Conservation (phyloP, 2,113 vertebrate genomes). For the Trachemys scripta region DNA sequence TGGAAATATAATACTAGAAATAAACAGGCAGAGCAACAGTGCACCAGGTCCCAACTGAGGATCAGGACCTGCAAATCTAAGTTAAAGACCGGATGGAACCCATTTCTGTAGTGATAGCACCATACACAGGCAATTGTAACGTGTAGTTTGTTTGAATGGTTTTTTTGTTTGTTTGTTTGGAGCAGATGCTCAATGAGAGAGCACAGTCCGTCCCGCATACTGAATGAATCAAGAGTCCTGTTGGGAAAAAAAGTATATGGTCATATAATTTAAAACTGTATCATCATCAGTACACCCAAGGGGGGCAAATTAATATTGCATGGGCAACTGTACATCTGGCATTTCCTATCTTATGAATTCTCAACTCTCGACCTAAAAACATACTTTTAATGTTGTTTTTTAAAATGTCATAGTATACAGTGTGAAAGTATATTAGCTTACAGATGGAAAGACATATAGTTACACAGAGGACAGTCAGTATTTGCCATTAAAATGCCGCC, state of each 20-base stretch:
- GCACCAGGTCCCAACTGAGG: not conserved
- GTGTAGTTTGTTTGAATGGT: not conserved
- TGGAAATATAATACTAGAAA: not conserved
- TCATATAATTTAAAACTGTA: not conserved
- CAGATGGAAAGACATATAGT: not conserved
- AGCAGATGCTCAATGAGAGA: not conserved
- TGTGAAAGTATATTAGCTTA: not conserved
- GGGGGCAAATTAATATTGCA: too few species aligned
- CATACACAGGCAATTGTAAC: not conserved
- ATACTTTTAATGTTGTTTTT: not conserved
- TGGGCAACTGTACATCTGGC: not conserved
- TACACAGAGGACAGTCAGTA: not conserved
- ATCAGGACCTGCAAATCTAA: not conserved
- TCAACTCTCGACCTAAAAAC: not conserved
- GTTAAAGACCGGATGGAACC: not conserved
- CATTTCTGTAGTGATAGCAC: not conserved
- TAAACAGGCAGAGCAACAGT: not conserved
- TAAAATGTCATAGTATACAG: not conserved
- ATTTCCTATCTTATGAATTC: not conserved
- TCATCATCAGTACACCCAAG: not conserved
- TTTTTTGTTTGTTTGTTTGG: not conserved
- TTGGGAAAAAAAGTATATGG: not conserved
- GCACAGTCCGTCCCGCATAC: too few species aligned
- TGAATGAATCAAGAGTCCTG: too few species aligned
- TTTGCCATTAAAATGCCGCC: not conserved